Evolutionary conservation across 2,888 invertebrate species (phyloP).

Genomic region (Luffia ferchaultella): DNA sequence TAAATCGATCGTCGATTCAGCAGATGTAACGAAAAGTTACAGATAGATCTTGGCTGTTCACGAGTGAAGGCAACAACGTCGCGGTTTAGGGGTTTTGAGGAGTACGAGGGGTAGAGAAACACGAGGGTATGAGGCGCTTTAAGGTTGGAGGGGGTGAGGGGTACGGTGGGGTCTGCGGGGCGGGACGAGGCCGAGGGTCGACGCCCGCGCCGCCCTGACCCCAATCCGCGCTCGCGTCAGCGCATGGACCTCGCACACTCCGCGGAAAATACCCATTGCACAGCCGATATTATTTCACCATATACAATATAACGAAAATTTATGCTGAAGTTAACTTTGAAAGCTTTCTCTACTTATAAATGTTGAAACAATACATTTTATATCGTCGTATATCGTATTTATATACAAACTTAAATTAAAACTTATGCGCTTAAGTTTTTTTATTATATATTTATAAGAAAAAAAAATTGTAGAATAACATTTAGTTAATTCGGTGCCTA

Average conservation of each 20-base stretch:
- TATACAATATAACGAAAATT: background rate
- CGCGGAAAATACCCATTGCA: conserved; percentile 56
- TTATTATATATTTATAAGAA: too few species aligned
- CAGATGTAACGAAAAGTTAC: background rate
- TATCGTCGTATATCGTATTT: conserved; percentile 1
- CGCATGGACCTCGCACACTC: conserved; percentile 55
- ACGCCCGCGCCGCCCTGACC: conserved; percentile 64
- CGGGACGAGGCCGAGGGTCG: conserved; percentile 50
- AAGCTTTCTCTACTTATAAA: too few species aligned
- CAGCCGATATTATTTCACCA: conserved; percentile 25
- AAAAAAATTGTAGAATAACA: too few species aligned
- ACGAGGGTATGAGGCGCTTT: too few species aligned
- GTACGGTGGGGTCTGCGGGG: conserved; percentile 17
- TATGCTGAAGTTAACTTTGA: background rate
- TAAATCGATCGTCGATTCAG: background rate
- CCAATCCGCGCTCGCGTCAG: conserved; percentile 58
- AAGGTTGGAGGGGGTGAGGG: conserved; percentile 19
- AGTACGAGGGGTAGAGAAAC: too few species aligned
- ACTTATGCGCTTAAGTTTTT: too few species aligned
- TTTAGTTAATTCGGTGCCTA: too few species aligned
- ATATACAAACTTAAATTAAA: background rate
- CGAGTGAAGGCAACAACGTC: too few species aligned
- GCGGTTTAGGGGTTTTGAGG: too few species aligned
- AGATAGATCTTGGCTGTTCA: too few species aligned
- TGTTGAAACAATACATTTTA: too few species aligned